Base-by-base conservation (phyloP, 2,888 invertebrate genomes). In the Mesorhabditis sp. region DNA sequence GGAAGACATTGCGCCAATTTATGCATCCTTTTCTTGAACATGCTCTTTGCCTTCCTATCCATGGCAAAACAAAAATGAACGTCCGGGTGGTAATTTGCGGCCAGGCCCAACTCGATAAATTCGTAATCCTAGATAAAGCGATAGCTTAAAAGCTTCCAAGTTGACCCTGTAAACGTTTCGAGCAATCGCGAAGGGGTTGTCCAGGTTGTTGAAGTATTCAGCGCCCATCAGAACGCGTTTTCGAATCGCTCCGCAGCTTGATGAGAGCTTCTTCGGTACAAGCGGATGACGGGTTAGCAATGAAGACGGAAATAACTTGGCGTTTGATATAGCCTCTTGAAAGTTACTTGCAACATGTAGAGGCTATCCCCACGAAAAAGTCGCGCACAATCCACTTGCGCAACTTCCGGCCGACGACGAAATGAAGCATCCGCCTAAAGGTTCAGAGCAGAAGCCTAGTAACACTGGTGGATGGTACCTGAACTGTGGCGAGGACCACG, bases 41-140 rank as follows among this genome's bases (percentile, higher is more conserved):
- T 50, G 10, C 10, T 13, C n/a, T 10, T n/a, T n/a, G 58, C 7
- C 10, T 50, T 50, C n/a, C n/a, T 1, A n/a, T 50, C 58, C 1
- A 50, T 50, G 10, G n/a, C 58, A 50, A 50, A 50, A 50, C 58
- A 50, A n/a, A 50, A 50, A 50, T 50, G 58, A 50, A 50, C n/a
- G 58, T 50, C 58, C 10, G 58, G 58, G n/a, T 50, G 58, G n/a
- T n/a, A 50, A 50, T 50, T 10, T 10, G 58, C 58, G 58, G 58
- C 58, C n/a, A 50, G 10, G 58, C 10, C 7, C 58, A 50, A 50
- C n/a, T 50, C 58, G 58, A 13, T 10, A 50, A 50, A 50, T n/a
- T 50, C 58, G 58, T 50, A 50, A 50, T 50, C 58, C 58, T 50
- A n/a, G 7, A n/a, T 13, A 50, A 50, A 50, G n/a, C 58, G 10